phyloP scores from a whole-genome alignment of 2,113 vertebrate species.

The Emydocephalus ijimae region DNA sequence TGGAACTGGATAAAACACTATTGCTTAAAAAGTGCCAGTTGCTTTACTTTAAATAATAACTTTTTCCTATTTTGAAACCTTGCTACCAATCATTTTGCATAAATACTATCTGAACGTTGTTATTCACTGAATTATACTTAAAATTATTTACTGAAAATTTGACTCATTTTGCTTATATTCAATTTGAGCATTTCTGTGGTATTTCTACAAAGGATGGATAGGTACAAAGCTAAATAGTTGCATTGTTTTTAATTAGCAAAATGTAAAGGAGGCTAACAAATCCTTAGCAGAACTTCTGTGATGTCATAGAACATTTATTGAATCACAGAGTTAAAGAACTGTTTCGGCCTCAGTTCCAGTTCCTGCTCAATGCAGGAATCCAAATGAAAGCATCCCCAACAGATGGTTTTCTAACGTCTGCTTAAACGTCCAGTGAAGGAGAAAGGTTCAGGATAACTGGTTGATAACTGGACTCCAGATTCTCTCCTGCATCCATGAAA shows the following conservation, averaged over 20 bases:
- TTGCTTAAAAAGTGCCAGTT: not conserved
- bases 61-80: constrained; percentile 19
- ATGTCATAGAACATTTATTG: not conserved
- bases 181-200: not conserved
- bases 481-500: not conserved
- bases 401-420: not conserved
- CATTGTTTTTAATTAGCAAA: constrained; percentile 24
- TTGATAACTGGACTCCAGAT: not conserved
- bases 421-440: not conserved
- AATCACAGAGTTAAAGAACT: not conserved
- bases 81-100: not conserved
- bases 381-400: not conserved
- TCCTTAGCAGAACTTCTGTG: not conserved
- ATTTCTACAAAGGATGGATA: not conserved
- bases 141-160: not conserved
- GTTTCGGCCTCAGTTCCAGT: not conserved
- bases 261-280: not conserved
- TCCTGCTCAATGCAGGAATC: not conserved
- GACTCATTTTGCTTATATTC: not conserved
- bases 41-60: not conserved
- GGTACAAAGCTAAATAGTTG: constrained; percentile 31
- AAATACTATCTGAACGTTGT: constrained; percentile 7
- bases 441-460: not conserved
- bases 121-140: constrained; percentile 12
- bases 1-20: not conserved